Conservation (phyloP, 2,888 invertebrate species). For the Salticus scenicus region DNA sequence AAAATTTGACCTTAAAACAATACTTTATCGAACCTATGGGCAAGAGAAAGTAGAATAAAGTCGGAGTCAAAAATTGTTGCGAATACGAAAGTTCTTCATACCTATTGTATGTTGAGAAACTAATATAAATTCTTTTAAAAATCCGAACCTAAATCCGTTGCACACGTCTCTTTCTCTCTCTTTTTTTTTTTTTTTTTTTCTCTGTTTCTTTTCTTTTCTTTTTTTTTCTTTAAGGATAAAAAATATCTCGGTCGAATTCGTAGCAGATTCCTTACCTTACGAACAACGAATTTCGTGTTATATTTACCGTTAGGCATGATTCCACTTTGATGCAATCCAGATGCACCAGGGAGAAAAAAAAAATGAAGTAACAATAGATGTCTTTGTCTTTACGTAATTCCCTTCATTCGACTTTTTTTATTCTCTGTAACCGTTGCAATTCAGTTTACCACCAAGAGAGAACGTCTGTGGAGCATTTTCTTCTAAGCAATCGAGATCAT, state of each 20-base stretch:
- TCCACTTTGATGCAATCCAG: neutral
- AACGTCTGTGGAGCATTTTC: neutral
- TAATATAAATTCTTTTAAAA: too few species aligned
- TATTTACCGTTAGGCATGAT: neutral
- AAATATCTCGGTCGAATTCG: neutral
- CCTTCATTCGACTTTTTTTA: neutral
- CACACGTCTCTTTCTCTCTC: too few species aligned
- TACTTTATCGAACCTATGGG: too few species aligned
- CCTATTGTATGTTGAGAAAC: too few species aligned
- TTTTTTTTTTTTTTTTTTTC: too few species aligned
- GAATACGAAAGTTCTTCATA: too few species aligned
- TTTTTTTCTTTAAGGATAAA: too few species aligned
- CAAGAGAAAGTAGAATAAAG: too few species aligned
- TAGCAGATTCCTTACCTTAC: neutral
- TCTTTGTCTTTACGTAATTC: neutral
- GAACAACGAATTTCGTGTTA: conserved; percentile 1
- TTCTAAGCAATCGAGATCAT: neutral
- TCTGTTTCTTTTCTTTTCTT: too few species aligned
- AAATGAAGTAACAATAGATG: neutral
- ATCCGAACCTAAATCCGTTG: too few species aligned
- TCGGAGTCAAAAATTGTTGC: too few species aligned
- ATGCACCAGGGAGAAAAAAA: neutral
- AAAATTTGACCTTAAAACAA: too few species aligned
- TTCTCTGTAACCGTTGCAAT: neutral
- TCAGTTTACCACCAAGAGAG: neutral